Percentiles rank a stretch among this genome's conserved stretches.
Conservation (phyloP, 1,140 invertebrate genomes). For the Penaeus indicus region DNA sequence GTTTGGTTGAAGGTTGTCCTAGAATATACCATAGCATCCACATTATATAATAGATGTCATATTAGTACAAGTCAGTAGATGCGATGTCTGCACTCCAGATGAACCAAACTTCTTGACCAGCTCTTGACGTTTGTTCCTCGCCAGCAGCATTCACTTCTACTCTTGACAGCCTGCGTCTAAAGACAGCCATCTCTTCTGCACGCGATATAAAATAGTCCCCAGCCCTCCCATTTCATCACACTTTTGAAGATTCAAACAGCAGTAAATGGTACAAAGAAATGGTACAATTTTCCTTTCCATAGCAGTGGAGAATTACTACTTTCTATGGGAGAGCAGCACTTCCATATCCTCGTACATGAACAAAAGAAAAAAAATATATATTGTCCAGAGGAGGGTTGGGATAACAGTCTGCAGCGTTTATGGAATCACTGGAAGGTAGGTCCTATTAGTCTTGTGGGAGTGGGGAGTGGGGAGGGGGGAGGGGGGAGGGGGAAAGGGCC, state of each 20-base stretch:
- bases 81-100: conserved; percentile 8
- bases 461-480: conserved; percentile 1
- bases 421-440: conserved; percentile 32
- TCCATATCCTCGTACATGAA: conserved; percentile 46
- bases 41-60: conserved; percentile 38
- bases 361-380: conserved; percentile 42
- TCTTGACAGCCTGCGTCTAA: neutral
- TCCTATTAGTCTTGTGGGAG: conserved; percentile 17
- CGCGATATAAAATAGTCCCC: conserved; percentile 48
- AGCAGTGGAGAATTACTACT: conserved; percentile 42
- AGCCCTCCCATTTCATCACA: conserved; percentile 36
- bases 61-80: conserved; percentile 19
- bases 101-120: neutral
- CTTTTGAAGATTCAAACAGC: conserved; percentile 49
- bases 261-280: conserved; percentile 35
- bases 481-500: conserved; percentile 6
- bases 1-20: conserved; percentile 56
- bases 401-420: conserved; percentile 43
- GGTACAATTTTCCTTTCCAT: conserved; percentile 2
- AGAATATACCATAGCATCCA: conserved; percentile 47
- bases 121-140: conserved; percentile 8
- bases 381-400: conserved; percentile 13
- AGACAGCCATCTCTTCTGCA: neutral
- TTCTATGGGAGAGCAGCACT: conserved; percentile 38
- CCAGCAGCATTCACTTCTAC: conserved; percentile 33